Evolutionary conservation across 2,113 vertebrate species (phyloP), one percentile per base, ranked within the genome.

Genomic region (Phaethon lepturus): DNA sequence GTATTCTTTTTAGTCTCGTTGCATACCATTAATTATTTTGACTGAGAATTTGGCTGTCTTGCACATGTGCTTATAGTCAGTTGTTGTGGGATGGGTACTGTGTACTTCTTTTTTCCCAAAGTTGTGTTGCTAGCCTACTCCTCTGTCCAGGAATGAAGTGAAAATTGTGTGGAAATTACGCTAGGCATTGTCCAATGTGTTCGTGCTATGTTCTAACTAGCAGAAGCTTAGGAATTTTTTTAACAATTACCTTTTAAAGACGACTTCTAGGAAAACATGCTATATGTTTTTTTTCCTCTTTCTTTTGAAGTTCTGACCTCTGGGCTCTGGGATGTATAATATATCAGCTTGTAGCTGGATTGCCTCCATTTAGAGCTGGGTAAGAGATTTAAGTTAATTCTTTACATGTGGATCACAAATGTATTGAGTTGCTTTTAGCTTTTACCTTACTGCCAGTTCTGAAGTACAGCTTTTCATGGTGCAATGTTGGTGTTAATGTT

Each of bases 301-400:
- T 78, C 31, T 72, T 73, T 93, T 97, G 81, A 97, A 98, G 98
- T 95, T 99, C 99, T 96, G 99, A 99, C 96, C 99, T 99, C 60
- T 99, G 99, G 99, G 99, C 99, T 71, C 98, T 99, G 95, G 99
- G 99, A 95, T 99, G 99, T 98, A 99, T 99, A 96, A 99, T 99
- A 97, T 99, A 99, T 98, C 99, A 99, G 94, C 98, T 99, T 92
- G 99, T 99, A 96, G 99, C 99, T 96, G 99, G 99, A 97, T 98
- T 99, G 97, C 99, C 99, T 96, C 99, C 99, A 0, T 99, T 99
- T 98, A 98, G 99, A 99, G 99, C 99, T 38, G 99, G 99, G 99
- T 99, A 98, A 99, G 99, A 95, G 77, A 81, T 72, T 55, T 80
- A 45, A 74, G 45, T 50, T 78, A 20, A 22, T 52, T 76, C 44